Conservation (phyloP, 2,113 vertebrate genomes). For the Progne subis region DNA sequence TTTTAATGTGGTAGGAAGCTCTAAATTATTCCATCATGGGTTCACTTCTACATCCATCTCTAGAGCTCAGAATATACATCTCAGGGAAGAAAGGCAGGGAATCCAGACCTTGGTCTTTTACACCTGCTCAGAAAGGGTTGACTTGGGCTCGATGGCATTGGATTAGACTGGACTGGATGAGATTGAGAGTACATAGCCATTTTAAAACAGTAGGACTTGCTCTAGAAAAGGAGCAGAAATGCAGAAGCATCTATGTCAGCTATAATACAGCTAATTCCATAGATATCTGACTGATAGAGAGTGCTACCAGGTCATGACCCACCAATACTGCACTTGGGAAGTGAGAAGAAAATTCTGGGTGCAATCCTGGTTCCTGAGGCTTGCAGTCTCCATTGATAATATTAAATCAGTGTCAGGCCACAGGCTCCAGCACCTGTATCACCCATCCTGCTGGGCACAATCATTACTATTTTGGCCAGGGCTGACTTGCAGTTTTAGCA, state of each 20-base stretch:
- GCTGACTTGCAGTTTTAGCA: not conserved
- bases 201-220: not conserved
- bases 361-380: not conserved
- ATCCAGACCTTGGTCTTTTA: not conserved
- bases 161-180: not conserved
- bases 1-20: not conserved
- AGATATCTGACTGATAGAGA: not conserved
- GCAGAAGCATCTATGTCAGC: not conserved
- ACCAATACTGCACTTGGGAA: not conserved
- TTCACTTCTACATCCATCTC: not conserved
- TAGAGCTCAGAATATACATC: not conserved
- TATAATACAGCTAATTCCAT: not conserved
- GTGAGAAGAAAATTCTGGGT: not conserved
- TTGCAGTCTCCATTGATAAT: not conserved
- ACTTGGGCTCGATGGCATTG: not conserved
- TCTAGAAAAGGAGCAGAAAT: not conserved
- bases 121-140: not conserved
- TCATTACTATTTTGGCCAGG: not conserved
- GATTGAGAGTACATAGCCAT: not conserved
- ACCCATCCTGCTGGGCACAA: not conserved
- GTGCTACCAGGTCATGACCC: not conserved
- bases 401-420: not conserved
- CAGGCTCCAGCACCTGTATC: not conserved
- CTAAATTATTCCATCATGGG: not conserved
- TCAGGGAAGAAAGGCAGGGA: rapidly evolving